Base-by-base conservation (phyloP, 2,797 vertebrate species). In the Triplophysa bombifrons region DNA sequence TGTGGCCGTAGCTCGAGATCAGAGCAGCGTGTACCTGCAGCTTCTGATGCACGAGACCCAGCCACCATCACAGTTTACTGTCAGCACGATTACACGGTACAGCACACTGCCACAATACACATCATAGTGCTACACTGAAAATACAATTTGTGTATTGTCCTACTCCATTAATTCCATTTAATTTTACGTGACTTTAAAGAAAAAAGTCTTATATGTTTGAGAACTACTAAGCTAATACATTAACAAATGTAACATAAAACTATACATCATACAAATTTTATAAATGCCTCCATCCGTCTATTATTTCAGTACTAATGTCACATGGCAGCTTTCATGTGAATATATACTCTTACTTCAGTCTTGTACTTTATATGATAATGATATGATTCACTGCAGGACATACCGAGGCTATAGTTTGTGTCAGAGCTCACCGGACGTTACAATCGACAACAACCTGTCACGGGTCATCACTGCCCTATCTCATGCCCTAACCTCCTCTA, bases 1-100 rank as follows among this genome's bases (percentile, higher is more conserved):
- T 8, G 98, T 99, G 80, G 97, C 98, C 0, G 93, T 96, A 17
- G 98, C 98, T 46, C 92, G 97, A 78, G 97, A 98, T 84, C 98
- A 99, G 90, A 98, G 97, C 88, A 94, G 94, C 30, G 93, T 97
- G 10, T 95, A 98, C 88, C 89, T 99, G 86, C 97, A 99, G 86
- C 95, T 98, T 10, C 92, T 99, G 30, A 98, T 99, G 98, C 98
- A 99, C 0, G 98, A 99, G 92, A 95, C 95, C 0, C 97, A 95
- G 78, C 95, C 96, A 0, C 94, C 95, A 0, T 98, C 97, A 11
- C 97, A 97, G 89, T 96, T 98, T 85, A 96, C 97, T 0, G 95
- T 96, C 84, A 98, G 96, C 92, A 96, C 97, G 7, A 94, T 98
- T 83, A 99, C 96, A 85, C 96, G 98, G 98, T 99, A 88, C 22